Conservation (phyloP, 2,113 vertebrate species). For the Craseonycteris thonglongyai region DNA sequence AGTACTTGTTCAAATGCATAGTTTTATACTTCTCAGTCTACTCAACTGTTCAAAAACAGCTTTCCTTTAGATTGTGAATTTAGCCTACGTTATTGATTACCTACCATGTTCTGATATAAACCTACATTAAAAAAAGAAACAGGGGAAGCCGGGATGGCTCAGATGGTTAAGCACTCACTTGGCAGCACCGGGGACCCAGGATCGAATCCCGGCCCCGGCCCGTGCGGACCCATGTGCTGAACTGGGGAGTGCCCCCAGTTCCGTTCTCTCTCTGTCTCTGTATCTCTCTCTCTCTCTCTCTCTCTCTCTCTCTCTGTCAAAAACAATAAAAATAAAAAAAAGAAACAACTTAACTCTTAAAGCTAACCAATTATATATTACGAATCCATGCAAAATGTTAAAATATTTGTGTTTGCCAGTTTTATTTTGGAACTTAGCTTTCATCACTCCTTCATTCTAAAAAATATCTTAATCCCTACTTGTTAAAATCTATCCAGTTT, state of each 20-base stretch:
- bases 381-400: not conserved
- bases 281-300: too few species aligned
- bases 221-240: too few species aligned
- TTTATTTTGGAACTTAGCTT: not conserved
- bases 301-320: too few species aligned
- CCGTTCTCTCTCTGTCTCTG: too few species aligned
- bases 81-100: not conserved
- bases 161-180: too few species aligned
- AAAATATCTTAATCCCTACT: not conserved
- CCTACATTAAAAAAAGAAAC: not conserved
- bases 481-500: not conserved
- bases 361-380: not conserved
- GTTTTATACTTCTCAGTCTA: not conserved
- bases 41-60: not conserved
- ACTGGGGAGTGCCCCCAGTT: too few species aligned
- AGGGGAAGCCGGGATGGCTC: too few species aligned
- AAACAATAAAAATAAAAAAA: too few species aligned
- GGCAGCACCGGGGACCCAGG: too few species aligned
- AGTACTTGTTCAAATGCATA: not conserved
- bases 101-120: not conserved
- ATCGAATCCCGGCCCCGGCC: too few species aligned
- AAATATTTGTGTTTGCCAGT: not conserved
- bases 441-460: not conserved
- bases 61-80: not conserved
- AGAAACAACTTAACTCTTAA: not conserved